These are phyloP conservation scores for Nannoperca australis DNA, from an alignment of 2,797 vertebrate genomes.

Conservation along the genomic window DNA sequence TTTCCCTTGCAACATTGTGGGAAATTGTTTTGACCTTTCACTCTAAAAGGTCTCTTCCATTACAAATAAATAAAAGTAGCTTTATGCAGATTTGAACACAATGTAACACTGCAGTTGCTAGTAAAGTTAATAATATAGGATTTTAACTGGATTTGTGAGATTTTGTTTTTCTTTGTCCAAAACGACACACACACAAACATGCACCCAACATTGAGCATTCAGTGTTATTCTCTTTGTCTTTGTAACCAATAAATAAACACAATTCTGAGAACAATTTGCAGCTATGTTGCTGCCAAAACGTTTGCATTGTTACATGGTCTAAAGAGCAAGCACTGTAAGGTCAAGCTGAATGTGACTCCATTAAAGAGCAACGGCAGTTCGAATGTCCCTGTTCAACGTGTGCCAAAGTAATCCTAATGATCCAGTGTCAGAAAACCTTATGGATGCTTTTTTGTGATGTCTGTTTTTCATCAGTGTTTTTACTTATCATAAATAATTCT, in stretches of 20 bases:
- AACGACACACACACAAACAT: background rate
- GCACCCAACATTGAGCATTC: background rate
- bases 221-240: constrained; percentile 20
- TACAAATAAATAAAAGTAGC: background rate
- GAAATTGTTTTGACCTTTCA: too few relatives aligned
- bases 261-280: constrained; percentile 18
- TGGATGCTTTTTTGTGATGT: background rate
- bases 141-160: background rate
- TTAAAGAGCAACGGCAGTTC: background rate
- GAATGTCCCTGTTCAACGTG: background rate
- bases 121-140: background rate
- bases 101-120: background rate
- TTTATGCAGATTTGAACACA: background rate
- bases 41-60: background rate
- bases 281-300: constrained; percentile 23
- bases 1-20: too few relatives aligned
- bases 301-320: background rate
- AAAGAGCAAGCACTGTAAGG: background rate
- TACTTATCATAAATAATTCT: background rate
- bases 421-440: background rate
- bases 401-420: background rate
- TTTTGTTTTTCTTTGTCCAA: background rate
- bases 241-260: constrained; percentile 34
- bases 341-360: too few relatives aligned
- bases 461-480: background rate